Evolutionary conservation across 2,888 invertebrate species (phyloP).

Genomic region (Arge pagana): DNA sequence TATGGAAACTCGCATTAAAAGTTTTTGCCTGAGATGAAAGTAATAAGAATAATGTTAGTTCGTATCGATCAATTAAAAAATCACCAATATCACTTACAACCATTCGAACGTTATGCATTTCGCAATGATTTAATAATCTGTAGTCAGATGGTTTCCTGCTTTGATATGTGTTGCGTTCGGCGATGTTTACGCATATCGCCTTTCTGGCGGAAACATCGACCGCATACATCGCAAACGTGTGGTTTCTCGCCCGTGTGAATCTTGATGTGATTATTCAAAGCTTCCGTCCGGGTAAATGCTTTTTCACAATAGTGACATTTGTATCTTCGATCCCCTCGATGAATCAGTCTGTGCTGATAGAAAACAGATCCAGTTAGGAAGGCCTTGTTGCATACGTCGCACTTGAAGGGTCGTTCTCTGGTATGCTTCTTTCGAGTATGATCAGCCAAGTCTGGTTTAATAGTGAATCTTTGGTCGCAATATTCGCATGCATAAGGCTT

Average conservation of each 20-base stretch:
- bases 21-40: no score
- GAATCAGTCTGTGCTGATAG: conserved; percentile 68
- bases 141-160: conserved; percentile 19
- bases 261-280: conserved; percentile 66
- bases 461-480: conserved; percentile 67
- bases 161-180: conserved; percentile 39
- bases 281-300: conserved; percentile 68
- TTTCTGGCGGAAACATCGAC: conserved; percentile 48
- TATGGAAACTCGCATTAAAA: no score
- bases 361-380: conserved; percentile 66
- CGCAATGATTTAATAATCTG: background rate
- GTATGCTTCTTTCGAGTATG: conserved; percentile 69
- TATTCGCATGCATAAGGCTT: conserved; percentile 68
- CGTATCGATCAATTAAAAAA: no score
- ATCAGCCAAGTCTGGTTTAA: conserved; percentile 67
- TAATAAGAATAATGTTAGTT: no score
- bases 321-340: conserved; percentile 67
- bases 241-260: conserved; percentile 62
- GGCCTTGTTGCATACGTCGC: conserved; percentile 65
- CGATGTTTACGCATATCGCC: conserved; percentile 52
- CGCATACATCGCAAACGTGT: conserved; percentile 48
- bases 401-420: conserved; percentile 67
- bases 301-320: conserved; percentile 69
- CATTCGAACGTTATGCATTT: no score
- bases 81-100: no score